Evolutionary conservation across 2,888 invertebrate species (phyloP), one percentile per base, ranked within the genome.

Genomic region (Suillia variegata): DNA sequence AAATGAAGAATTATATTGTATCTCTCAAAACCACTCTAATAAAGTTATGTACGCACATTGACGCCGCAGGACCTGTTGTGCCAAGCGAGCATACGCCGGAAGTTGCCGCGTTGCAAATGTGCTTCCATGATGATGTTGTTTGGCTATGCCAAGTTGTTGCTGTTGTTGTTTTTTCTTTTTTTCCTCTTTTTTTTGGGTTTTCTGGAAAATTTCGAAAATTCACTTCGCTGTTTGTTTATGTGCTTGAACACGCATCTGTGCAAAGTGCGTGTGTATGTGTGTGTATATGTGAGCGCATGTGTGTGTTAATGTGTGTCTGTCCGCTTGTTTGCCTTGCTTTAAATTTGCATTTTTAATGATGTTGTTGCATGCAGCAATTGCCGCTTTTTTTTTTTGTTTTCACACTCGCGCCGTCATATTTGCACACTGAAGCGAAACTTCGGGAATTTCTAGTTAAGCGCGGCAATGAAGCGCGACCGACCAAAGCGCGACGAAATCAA

Each of bases 321-420:
- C 10, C 8, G 33, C 2, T 10, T n/a, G n/a, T n/a, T n/a, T n/a
- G n/a, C n/a, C n/a, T n/a, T n/a, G n/a, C n/a, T n/a, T n/a, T 13
- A 22, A 49, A 49, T 49, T 49, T 49, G 21, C 49, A 49, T 49
- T 49, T 49, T 49, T 49, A 49, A 49, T 22, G 21, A 49, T 49
- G 49, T 22, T 49, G 49, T 22, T 5, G 22, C 49, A 49, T 49
- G 15, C n/a, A n/a, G n/a, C 38, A 22, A 31, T 56, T 38, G 49
- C 33, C 18, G 24, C 22, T 21, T 15, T 13, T 12, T 12, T 12
- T 13, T 22, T 49, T 49, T 22, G 13, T 20, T 42, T 17, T 13
- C 17, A 42, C 13, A 6, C 13, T 20, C 13, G n/a, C n/a, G n/a
- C n/a, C n/a, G n/a, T n/a, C n/a, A n/a, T n/a, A n/a, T n/a, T n/a